Evolutionary conservation across 2,797 vertebrate genomes (phyloP).

Genomic region (Arctocebus calabarensis): DNA sequence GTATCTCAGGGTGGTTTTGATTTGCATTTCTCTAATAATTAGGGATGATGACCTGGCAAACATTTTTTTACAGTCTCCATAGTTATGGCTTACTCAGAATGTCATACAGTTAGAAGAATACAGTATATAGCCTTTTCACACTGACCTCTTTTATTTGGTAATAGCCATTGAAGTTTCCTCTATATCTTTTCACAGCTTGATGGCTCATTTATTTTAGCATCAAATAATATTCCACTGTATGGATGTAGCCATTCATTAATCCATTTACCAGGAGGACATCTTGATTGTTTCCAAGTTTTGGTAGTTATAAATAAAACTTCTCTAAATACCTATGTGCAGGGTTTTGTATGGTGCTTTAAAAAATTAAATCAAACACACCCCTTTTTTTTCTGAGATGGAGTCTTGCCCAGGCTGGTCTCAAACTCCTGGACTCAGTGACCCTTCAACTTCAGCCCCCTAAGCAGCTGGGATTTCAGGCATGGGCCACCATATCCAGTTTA

Average conservation of each 20-base stretch:
- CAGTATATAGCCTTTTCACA: constrained; percentile 69
- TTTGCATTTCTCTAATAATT: too few species aligned
- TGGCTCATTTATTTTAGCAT: not conserved
- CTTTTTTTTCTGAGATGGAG: not conserved
- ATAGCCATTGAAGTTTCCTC: not conserved
- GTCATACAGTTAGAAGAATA: not conserved
- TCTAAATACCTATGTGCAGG: not conserved
- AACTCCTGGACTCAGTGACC: not conserved
- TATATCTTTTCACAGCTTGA: not conserved
- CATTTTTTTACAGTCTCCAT: too few species aligned
- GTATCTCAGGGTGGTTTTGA: too few species aligned
- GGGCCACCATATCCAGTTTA: not conserved
- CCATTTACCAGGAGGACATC: not conserved
- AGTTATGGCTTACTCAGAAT: too few species aligned
- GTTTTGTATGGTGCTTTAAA: not conserved
- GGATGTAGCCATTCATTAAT: not conserved
- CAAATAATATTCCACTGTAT: not conserved
- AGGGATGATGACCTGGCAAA: too few species aligned
- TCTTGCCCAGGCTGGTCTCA: not conserved
- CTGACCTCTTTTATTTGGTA: not conserved
- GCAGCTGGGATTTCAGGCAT: not conserved
- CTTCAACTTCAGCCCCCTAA: not conserved
- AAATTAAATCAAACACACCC: not conserved
- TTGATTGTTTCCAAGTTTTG: not conserved
- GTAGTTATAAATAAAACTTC: not conserved